Percentiles rank a stretch among this genome's conserved stretches.
Evolutionary conservation across 1,140 invertebrate genomes (phyloP).

Genomic region (Ruditapes philippinarum): DNA sequence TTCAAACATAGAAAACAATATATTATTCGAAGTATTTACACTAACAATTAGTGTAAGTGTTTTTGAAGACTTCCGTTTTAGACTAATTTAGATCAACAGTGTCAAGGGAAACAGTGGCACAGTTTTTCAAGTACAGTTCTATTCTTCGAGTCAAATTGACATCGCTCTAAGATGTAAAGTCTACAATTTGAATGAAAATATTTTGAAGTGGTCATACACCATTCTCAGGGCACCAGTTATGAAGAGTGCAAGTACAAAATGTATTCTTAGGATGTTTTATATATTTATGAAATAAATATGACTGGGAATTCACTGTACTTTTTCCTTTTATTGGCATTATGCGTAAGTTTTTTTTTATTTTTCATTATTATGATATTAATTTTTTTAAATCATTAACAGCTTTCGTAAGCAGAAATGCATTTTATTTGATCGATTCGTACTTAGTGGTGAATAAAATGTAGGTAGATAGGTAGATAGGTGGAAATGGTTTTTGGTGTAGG

Average conservation of each 20-base stretch:
- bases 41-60: not conserved
- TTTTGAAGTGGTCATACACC: not conserved
- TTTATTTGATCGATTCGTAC: too few relatives aligned
- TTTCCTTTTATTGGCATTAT: not conserved
- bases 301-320: not conserved
- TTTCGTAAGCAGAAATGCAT: too few relatives aligned
- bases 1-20: not conserved
- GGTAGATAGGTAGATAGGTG: too few relatives aligned
- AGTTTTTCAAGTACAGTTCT: not conserved
- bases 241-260: not conserved
- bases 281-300: not conserved
- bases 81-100: constrained; percentile 1
- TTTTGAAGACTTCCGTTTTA: constrained; percentile 20
- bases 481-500: too few relatives aligned
- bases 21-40: not conserved
- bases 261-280: not conserved
- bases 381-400: too few relatives aligned
- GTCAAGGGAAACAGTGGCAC: not conserved
- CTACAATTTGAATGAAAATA: not conserved
- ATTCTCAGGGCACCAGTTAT: not conserved
- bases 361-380: too few relatives aligned
- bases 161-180: not conserved
- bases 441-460: too few relatives aligned
- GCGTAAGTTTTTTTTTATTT: too few relatives aligned
- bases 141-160: not conserved